Percentiles rank a stretch among this genome's conserved stretches.
phyloP scores from a whole-genome alignment of 2,888 invertebrate species.

The Noctua fimbriata region DNA sequence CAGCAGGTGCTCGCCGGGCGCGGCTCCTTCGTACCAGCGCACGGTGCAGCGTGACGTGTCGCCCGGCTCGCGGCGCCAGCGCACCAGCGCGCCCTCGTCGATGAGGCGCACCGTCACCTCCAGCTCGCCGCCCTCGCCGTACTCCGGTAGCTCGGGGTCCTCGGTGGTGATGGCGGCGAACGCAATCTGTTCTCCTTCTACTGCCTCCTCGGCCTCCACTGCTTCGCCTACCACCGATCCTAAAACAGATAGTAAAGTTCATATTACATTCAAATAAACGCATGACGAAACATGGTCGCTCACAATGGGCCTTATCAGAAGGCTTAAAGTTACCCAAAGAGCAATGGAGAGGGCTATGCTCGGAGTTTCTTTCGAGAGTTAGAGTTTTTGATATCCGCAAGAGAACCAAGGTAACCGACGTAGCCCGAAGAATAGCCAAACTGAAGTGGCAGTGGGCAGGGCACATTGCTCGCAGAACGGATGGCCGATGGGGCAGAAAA shows the following conservation, averaged over 20 bases:
- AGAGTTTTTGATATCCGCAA: too few relatives aligned
- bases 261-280: neutral
- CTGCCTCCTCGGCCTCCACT: conserved; percentile 49
- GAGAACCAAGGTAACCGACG: too few relatives aligned
- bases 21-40: conserved; percentile 92
- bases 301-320: too few relatives aligned
- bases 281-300: too few relatives aligned
- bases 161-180: conserved; percentile 66
- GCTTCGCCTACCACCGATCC: conserved; percentile 56
- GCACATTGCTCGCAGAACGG: too few relatives aligned
- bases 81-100: conserved; percentile 94
- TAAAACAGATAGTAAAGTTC: conserved; percentile 1
- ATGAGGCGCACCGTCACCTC: conserved; percentile 93
- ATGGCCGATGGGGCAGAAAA: too few relatives aligned
- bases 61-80: conserved; percentile 92
- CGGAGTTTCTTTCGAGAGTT: too few relatives aligned
- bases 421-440: too few relatives aligned
- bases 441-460: too few relatives aligned
- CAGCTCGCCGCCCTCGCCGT: conserved; percentile 90
- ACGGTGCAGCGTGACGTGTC: conserved; percentile 91
- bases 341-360: too few relatives aligned
- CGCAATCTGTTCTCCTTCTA: conserved; percentile 65
- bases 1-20: conserved; percentile 91
- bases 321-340: too few relatives aligned
- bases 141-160: conserved; percentile 56